Conservation (phyloP, 1,140 invertebrate genomes). For the Sycophila sp. region DNA sequence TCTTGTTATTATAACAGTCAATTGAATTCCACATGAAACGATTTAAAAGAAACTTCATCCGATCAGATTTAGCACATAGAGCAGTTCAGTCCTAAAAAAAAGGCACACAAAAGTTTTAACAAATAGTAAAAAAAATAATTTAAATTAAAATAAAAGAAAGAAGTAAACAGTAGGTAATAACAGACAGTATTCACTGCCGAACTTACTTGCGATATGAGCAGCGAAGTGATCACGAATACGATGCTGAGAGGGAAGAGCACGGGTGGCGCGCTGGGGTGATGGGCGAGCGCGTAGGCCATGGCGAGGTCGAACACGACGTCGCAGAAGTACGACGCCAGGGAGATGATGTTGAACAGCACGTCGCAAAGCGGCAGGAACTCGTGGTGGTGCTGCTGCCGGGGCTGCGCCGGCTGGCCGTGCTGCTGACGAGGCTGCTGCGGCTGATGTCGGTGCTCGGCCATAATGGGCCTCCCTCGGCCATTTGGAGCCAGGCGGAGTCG, state of each 20-base stretch:
- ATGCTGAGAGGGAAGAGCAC: conserved; percentile 74
- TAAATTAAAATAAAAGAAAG: too few species aligned
- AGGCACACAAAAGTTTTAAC: too few species aligned
- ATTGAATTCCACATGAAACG: too few species aligned
- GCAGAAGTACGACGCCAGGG: conserved; percentile 90
- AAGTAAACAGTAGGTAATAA: neutral
- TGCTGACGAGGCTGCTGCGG: conserved; percentile 48
- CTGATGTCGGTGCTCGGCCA: conserved; percentile 62
- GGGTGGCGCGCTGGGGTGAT: conserved; percentile 68
- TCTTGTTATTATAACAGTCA: too few species aligned
- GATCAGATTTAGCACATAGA: too few species aligned
- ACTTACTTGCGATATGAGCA: conserved; percentile 78
- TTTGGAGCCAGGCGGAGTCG: conserved; percentile 52
- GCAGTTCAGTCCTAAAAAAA: too few species aligned
- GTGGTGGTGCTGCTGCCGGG: conserved; percentile 57
- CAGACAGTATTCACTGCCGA: neutral
- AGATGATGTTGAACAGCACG: conserved; percentile 91
- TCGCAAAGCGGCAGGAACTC: conserved; percentile 90
- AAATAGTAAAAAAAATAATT: too few species aligned
- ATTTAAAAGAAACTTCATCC: too few species aligned
- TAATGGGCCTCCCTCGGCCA: conserved; percentile 64
- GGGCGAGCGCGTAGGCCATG: conserved; percentile 82
- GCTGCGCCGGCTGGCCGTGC: conserved; percentile 45
- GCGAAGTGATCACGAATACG: conserved; percentile 74
- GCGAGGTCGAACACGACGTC: conserved; percentile 90